Evolutionary conservation across 2,888 invertebrate species (phyloP).

Genomic region (Thumatha senex): DNA sequence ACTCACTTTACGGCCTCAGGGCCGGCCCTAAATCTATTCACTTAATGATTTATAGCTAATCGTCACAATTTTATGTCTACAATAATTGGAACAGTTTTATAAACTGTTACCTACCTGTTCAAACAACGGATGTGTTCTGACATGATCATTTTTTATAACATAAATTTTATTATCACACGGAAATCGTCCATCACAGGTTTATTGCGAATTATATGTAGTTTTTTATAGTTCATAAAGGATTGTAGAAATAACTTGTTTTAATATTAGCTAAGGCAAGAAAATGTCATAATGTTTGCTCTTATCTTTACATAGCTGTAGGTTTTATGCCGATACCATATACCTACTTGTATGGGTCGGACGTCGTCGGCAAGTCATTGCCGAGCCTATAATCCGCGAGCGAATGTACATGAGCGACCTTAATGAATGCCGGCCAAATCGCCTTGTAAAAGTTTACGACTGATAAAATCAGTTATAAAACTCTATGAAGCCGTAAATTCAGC

Average conservation of each 20-base stretch:
- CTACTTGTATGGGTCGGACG: conserved; percentile 9
- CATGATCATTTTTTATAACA: conserved; percentile 39
- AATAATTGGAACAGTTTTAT: conserved; percentile 39
- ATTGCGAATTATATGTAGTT: conserved; percentile 28
- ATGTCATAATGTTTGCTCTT: conserved; percentile 23
- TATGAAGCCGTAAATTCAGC: conserved; percentile 72
- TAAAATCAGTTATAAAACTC: conserved; percentile 81
- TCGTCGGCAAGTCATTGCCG: conserved; percentile 4
- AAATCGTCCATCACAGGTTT: conserved; percentile 37
- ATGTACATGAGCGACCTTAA: conserved; percentile 41
- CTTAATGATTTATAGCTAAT: conserved; percentile 61
- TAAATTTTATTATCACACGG: conserved; percentile 37
- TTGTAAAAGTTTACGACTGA: conserved; percentile 77
- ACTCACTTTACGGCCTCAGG: conserved; percentile 55
- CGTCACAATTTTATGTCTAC: conserved; percentile 43
- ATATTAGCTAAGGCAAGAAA: conserved; percentile 14
- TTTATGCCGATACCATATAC: conserved; percentile 2
- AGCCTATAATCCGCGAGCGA: conserved; percentile 21
- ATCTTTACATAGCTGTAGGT: conserved; percentile 11
- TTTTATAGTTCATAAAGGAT: conserved; percentile 37
- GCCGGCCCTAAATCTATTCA: conserved; percentile 61
- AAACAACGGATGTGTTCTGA: conserved; percentile 39
- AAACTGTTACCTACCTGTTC: conserved; percentile 38
- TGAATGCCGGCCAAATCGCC: conserved; percentile 65
- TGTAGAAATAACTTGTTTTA: conserved; percentile 29